Conservation (phyloP, 2,797 vertebrate genomes). For the Leptatherina wallacei region DNA sequence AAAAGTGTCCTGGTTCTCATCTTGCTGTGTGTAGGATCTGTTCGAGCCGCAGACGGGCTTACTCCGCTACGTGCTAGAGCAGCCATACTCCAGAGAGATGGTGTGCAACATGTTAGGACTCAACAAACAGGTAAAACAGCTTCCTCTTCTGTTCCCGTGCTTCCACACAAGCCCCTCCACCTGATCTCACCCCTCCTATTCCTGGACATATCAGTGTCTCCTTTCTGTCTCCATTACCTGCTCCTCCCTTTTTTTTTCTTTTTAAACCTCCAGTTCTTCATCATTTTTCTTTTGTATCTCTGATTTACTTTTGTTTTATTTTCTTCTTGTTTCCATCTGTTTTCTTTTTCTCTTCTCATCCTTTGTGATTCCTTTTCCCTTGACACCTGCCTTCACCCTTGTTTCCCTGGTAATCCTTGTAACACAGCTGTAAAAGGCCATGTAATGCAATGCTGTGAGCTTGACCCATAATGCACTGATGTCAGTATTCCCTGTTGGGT, state of each 20-base stretch:
- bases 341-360: not conserved
- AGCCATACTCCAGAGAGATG: conserved; percentile 99
- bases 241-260: not conserved
- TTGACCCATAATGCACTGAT: conserved; percentile 72
- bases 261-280: not conserved
- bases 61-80: conserved; percentile 97
- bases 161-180: conserved; percentile 65
- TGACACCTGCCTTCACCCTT: conserved; percentile 12
- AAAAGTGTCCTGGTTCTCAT: not conserved
- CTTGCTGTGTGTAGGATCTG: conserved; percentile 85
- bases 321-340: not conserved
- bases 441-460: conserved; percentile 66
- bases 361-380: not conserved
- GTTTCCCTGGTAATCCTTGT: conserved; percentile 48
- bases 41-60: conserved; percentile 98
- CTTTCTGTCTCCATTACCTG: conserved; percentile 62
- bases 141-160: conserved; percentile 36
- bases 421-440: conserved; percentile 45
- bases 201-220: conserved; percentile 64
- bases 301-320: conserved; percentile 10
- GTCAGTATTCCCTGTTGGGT: conserved; percentile 70
- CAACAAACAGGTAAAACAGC: conserved; percentile 95
- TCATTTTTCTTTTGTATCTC: not conserved
- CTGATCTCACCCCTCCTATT: conserved; percentile 77
- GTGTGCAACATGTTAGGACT: conserved; percentile 99